Percentiles rank a stretch among this genome's conserved stretches.
phyloP scores from a whole-genome alignment of 2,113 vertebrate genomes.

The Microcebus lehilahytsara region DNA sequence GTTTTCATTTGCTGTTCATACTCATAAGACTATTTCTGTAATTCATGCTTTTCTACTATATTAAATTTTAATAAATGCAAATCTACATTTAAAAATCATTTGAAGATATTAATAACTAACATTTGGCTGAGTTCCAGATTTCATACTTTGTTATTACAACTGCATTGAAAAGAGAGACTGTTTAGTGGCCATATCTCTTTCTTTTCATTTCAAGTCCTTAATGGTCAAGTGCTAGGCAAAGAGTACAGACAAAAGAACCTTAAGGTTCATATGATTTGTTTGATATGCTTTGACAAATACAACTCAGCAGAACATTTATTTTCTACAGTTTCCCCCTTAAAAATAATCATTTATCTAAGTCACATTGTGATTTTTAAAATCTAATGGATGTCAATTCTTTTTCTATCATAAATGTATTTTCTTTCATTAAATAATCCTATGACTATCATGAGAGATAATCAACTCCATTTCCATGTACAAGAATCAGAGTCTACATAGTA shows the following conservation, averaged over 20 bases:
- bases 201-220: conserved; percentile 64
- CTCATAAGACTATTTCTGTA: conserved; percentile 55
- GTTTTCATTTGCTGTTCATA: conserved; percentile 76
- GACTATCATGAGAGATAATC: not conserved
- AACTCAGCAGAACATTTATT: conserved; percentile 69
- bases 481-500: not conserved
- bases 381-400: conserved; percentile 51
- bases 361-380: conserved; percentile 66
- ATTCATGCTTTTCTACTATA: conserved; percentile 20
- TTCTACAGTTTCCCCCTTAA: conserved; percentile 59
- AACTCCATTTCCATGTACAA: not conserved
- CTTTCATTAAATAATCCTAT: conserved; percentile 39
- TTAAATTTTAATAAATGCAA: conserved; percentile 55
- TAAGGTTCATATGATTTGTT: conserved; percentile 59
- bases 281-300: conserved; percentile 72
- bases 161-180: conserved; percentile 56
- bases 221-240: conserved; percentile 61
- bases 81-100: conserved; percentile 52
- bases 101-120: conserved; percentile 36
- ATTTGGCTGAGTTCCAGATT: conserved; percentile 69
- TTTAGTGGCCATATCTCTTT: conserved; percentile 34
- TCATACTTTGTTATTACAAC: conserved; percentile 50
- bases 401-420: conserved; percentile 5
- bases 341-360: conserved; percentile 37
- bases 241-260: conserved; percentile 44